These are phyloP conservation scores for Druceiella hillmani DNA, from an alignment of 2,888 invertebrate genomes.

Conservation along the genomic window DNA sequence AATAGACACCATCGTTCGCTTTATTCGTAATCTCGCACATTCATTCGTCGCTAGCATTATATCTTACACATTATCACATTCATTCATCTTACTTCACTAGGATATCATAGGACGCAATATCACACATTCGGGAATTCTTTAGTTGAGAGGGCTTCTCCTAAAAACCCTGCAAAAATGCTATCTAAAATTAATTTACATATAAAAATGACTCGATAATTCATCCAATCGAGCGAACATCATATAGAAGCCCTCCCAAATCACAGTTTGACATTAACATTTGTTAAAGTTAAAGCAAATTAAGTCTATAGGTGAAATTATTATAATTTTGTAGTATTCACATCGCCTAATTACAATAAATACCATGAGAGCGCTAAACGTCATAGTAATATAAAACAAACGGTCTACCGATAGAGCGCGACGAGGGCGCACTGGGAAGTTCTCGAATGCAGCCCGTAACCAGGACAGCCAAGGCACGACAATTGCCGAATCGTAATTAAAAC, in stretches of 20 bases:
- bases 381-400: slow-evolving; percentile 8
- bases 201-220: slow-evolving; percentile 16
- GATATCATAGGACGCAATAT: slow-evolving; percentile 25
- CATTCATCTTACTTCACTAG: slow-evolving; percentile 21
- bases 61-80: slow-evolving; percentile 10
- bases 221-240: slow-evolving; percentile 19
- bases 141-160: slow-evolving; percentile 23
- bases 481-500: no score
- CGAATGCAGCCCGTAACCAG: slow-evolving; percentile 4
- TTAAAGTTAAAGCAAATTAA: slow-evolving; percentile 25
- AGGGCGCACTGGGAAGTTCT: slow-evolving; percentile 4
- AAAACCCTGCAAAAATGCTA: slow-evolving; percentile 22
- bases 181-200: slow-evolving; percentile 22
- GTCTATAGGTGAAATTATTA: slow-evolving; percentile 14
- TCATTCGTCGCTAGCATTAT: not conserved
- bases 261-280: slow-evolving; percentile 38
- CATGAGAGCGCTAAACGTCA: slow-evolving; percentile 1
- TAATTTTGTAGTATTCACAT: slow-evolving; percentile 6
- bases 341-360: slow-evolving; percentile 9
- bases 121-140: slow-evolving; percentile 25
- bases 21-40: not conserved
- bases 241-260: slow-evolving; percentile 44
- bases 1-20: not conserved
- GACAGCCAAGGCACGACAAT: slow-evolving; percentile 6
- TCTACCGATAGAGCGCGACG: not conserved